Conservation (phyloP, 1,140 invertebrate species). For the Caenorhabditis latens region DNA sequence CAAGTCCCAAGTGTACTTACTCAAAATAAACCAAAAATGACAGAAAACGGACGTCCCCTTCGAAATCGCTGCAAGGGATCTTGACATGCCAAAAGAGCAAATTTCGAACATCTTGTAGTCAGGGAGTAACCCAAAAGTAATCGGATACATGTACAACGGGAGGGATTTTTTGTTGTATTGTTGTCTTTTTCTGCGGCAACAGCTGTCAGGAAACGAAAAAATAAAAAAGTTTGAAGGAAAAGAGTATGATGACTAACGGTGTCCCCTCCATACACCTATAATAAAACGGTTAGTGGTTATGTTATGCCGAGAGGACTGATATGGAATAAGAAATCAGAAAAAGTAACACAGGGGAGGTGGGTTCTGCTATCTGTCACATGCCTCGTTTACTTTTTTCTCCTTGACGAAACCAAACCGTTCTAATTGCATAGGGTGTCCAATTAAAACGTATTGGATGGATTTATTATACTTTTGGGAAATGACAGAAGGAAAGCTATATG, state of each 20-base stretch:
- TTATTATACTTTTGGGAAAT: not conserved
- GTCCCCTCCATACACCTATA: not conserved
- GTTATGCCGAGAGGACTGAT: not conserved
- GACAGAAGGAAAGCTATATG: not conserved
- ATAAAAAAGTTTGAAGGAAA: not conserved
- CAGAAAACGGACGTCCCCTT: not conserved
- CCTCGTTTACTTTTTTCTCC: constrained; percentile 7
- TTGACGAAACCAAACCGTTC: constrained; percentile 2
- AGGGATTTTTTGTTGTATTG: not conserved
- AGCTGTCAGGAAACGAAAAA: not conserved
- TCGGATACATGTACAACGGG: constrained; percentile 31
- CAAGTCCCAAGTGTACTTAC: not conserved
- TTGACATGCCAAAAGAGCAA: constrained; percentile 37
- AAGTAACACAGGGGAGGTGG: not conserved
- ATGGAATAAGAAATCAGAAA: constrained; percentile 42
- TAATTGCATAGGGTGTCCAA: constrained; percentile 12
- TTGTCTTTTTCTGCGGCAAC: not conserved
- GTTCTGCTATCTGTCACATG: constrained; percentile 24
- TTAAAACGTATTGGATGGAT: constrained; percentile 23
- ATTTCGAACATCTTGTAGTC: constrained; percentile 31
- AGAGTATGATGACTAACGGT: constrained; percentile 41
- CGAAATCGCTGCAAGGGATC: constrained; percentile 12
- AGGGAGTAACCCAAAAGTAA: not conserved
- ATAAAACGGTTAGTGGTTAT: constrained; percentile 22
- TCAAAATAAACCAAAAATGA: not conserved